Percentiles rank a stretch among this genome's conserved stretches.
phyloP scores from a whole-genome alignment of 1,140 invertebrate species.

The Dryas iulia region DNA sequence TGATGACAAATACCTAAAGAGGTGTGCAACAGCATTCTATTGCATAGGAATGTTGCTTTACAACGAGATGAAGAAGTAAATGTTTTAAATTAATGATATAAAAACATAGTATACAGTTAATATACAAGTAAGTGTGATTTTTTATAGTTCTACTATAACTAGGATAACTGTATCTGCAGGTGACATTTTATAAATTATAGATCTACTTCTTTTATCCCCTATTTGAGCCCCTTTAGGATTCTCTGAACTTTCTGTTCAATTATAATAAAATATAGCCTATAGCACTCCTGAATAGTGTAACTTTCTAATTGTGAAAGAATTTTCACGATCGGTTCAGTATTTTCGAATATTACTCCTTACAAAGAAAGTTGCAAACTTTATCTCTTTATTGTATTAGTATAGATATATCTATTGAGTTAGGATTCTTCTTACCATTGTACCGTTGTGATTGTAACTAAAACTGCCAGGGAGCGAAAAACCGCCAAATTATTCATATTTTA shows the following conservation, averaged over 20 bases:
- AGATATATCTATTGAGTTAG: not conserved
- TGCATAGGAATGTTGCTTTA: not conserved
- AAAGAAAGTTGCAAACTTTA: no score
- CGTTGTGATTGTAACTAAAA: slow-evolving; percentile 40
- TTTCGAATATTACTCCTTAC: no score
- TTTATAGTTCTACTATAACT: not conserved
- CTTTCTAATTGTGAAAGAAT: no score
- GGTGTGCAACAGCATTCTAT: not conserved
- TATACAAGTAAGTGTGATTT: no score
- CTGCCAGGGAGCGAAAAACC: slow-evolving; percentile 35
- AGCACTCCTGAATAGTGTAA: no score
- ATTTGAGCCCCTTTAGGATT: no score
- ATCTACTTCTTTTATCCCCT: no score
- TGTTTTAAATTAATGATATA: not conserved
- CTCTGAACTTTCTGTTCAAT: no score
- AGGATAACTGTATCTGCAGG: not conserved
- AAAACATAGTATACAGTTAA: not conserved
- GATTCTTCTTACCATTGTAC: slow-evolving; percentile 53
- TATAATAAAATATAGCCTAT: no score
- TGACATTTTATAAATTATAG: no score
- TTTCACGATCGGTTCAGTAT: no score
- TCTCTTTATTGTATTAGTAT: not conserved
- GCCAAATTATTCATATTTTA: slow-evolving; percentile 42
- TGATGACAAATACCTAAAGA: not conserved
- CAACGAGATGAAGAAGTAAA: not conserved